phyloP scores from a whole-genome alignment of 2,797 vertebrate species.

The Sebastes vulpes region DNA sequence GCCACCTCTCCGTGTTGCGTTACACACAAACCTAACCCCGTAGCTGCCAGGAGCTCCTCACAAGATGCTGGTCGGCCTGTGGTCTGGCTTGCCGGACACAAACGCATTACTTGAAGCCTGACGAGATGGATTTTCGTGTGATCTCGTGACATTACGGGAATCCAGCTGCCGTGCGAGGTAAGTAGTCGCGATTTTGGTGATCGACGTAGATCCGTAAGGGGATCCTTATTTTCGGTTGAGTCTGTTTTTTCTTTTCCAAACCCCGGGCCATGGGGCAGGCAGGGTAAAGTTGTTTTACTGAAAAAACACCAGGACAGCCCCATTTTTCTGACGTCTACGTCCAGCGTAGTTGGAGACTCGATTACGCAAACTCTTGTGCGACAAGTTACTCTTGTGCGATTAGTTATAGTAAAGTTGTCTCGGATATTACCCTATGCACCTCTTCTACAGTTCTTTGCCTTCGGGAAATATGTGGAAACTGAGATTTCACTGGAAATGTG shows the following conservation, averaged over 20 bases:
- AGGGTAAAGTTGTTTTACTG: neutral
- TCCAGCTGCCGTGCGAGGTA: too few species aligned
- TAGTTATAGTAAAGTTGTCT: neutral
- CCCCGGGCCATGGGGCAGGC: too few species aligned
- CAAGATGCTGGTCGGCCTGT: too few species aligned
- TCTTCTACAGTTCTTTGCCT: neutral
- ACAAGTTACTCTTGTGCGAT: neutral
- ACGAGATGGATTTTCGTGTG: too few species aligned
- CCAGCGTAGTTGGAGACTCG: neutral
- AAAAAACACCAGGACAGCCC: neutral
- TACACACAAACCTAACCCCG: too few species aligned
- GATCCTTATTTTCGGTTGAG: neutral
- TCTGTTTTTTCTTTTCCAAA: neutral
- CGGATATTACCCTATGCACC: neutral
- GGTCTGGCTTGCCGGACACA: too few species aligned
- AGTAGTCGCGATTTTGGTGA: too few species aligned
- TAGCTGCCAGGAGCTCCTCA: too few species aligned
- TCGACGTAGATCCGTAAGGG: neutral
- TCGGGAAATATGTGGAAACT: neutral
- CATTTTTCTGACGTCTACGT: neutral
- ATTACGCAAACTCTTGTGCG: neutral
- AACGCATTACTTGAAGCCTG: too few species aligned
- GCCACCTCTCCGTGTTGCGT: too few species aligned
- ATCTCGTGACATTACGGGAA: rapidly evolving
- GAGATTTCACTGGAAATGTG: neutral